phyloP scores from a whole-genome alignment of 2,797 vertebrate species.

The Pitangus sulphuratus region DNA sequence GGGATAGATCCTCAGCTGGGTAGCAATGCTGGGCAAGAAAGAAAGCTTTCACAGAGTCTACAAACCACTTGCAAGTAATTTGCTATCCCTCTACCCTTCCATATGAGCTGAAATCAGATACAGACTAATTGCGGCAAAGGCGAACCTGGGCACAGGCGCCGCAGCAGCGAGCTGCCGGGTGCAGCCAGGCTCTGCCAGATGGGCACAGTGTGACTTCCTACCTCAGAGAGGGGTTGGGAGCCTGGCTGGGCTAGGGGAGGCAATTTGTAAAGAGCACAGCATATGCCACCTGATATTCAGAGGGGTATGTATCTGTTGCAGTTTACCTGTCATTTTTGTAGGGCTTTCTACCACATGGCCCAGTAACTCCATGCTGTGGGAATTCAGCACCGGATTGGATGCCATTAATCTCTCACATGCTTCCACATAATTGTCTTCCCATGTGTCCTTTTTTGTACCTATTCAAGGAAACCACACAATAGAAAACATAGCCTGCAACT shows the following conservation, averaged over 20 bases:
- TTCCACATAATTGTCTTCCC: neutral
- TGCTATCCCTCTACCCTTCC: neutral
- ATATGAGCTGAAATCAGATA: conserved; percentile 25
- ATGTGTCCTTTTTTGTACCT: neutral
- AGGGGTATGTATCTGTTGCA: neutral
- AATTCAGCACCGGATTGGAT: fast-evolving
- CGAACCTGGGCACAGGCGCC: neutral
- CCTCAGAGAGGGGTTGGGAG: neutral
- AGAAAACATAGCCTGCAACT: neutral
- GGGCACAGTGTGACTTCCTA: conserved; percentile 13
- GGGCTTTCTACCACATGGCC: fast-evolving
- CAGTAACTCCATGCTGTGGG: neutral
- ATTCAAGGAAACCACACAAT: neutral
- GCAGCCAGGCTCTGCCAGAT: conserved; percentile 27
- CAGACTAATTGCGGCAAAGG: neutral
- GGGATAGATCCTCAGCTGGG: neutral
- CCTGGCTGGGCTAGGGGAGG: neutral
- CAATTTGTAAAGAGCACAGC: neutral
- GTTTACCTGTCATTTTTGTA: neutral
- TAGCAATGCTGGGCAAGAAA: neutral
- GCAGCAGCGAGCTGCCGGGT: conserved; percentile 22
- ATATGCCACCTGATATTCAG: neutral
- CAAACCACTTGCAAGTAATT: conserved; percentile 2
- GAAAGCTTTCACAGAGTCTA: neutral
- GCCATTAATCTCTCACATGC: neutral